Evolutionary conservation across 30 jellyfish, hydroid and myxozoan genomes (phyloP).

Genomic region (Catostylus mosaicus): DNA sequence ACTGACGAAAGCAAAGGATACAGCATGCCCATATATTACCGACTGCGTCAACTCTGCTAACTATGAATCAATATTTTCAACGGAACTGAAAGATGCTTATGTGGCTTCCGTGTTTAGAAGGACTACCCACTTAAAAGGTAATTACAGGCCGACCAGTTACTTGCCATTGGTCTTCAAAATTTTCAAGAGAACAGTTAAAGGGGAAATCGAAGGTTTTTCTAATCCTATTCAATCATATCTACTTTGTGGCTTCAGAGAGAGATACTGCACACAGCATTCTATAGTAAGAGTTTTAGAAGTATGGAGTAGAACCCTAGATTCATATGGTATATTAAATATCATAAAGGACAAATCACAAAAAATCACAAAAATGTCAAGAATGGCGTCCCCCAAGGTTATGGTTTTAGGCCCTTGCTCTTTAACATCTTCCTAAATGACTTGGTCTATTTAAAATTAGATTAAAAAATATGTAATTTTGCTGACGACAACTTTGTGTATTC

Average conservation of each 20-base stretch:
- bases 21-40: slow-evolving; percentile 19
- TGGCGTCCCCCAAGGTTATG: background rate
- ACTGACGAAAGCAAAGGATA: slow-evolving; percentile 24
- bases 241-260: no score
- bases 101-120: background rate
- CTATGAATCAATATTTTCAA: slow-evolving; percentile 14
- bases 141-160: slow-evolving; percentile 1
- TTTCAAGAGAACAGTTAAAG: slow-evolving; percentile 12
- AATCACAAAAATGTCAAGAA: no score
- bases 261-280: no score
- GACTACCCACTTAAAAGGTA: background rate
- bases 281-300: no score
- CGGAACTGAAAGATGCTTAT: slow-evolving; percentile 11
- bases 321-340: no score
- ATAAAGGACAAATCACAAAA: no score
- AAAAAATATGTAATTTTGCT: background rate
- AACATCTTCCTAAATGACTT: background rate
- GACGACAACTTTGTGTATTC: background rate
- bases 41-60: slow-evolving; percentile 17
- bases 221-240: slow-evolving; percentile 13
- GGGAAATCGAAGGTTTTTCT: background rate
- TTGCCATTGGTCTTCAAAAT: slow-evolving; percentile 10
- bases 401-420: background rate
- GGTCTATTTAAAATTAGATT: no score
- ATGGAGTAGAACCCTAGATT: no score